Evolutionary conservation across 2,888 invertebrate genomes (phyloP).

Genomic region (Exocentrus adspersus): DNA sequence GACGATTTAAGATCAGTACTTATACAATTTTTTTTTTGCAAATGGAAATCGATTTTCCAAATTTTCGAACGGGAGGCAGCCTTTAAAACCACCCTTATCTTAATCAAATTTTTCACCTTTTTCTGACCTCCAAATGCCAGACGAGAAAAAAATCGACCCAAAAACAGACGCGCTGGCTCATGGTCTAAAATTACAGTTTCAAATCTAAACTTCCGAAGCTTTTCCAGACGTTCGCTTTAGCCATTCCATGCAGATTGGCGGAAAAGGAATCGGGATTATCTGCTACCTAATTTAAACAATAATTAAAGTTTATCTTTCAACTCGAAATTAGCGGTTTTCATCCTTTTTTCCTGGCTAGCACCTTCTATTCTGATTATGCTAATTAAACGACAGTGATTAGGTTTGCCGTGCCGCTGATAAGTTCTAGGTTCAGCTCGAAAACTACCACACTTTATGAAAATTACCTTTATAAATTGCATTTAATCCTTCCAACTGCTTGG

Average conservation of each 20-base stretch:
- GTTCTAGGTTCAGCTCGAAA: neutral
- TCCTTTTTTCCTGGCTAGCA: constrained; percentile 24
- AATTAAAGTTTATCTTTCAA: constrained; percentile 56
- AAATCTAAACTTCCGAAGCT: constrained; percentile 46
- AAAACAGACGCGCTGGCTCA: no score
- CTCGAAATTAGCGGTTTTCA: constrained; percentile 44
- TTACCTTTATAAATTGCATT: no score
- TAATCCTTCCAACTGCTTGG: no score
- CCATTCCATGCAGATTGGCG: constrained; percentile 49
- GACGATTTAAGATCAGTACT: no score
- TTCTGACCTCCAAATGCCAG: no score
- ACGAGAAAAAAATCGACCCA: no score
- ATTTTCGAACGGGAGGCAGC: no score
- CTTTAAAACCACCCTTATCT: no score
- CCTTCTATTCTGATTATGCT: constrained; percentile 31
- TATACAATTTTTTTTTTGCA: no score
- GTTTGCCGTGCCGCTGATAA: constrained; percentile 1
- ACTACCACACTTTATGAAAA: no score
- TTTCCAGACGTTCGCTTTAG: constrained; percentile 35
- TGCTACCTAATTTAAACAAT: constrained; percentile 55
- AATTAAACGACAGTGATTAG: constrained; percentile 26
- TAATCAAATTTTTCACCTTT: no score
- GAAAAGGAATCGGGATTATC: constrained; percentile 54
- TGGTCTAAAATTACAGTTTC: constrained; percentile 46
- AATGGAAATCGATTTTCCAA: no score